A percentile compares a stretch with the other conserved stretches of the same genome.
phyloP scores from a whole-genome alignment of 1,140 invertebrate species.

The Drepana arcuata region DNA sequence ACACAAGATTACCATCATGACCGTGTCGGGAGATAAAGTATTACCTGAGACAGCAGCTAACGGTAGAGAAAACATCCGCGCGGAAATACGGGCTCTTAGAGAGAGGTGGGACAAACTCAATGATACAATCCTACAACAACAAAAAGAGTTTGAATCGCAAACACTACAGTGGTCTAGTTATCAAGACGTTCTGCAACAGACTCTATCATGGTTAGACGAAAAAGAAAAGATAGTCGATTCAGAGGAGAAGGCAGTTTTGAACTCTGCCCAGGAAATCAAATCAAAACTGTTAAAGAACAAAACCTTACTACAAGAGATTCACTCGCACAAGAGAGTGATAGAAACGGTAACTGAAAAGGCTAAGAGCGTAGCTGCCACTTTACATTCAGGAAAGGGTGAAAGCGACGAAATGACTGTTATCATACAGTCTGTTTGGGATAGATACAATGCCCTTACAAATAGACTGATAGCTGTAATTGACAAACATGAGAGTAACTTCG shows the following conservation, averaged over 20 bases:
- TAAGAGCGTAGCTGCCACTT: conserved; percentile 72
- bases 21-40: conserved; percentile 86
- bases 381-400: conserved; percentile 75
- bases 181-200: conserved; percentile 88
- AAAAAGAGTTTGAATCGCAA: conserved; percentile 88
- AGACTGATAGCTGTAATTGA: conserved; percentile 52
- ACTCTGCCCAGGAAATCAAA: conserved; percentile 86
- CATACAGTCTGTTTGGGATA: conserved; percentile 78
- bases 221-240: conserved; percentile 86
- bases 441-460: conserved; percentile 82
- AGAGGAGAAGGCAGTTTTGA: conserved; percentile 76
- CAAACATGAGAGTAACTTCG: conserved; percentile 81
- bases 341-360: conserved; percentile 93
- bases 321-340: conserved; percentile 90
- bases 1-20: conserved; percentile 81
- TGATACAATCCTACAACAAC: conserved; percentile 84
- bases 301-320: conserved; percentile 89
- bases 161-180: conserved; percentile 88
- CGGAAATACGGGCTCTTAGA: conserved; percentile 82
- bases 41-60: conserved; percentile 91
- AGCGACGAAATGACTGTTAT: conserved; percentile 77
- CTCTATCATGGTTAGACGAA: conserved; percentile 87
- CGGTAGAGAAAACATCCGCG: conserved; percentile 89
- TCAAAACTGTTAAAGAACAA: conserved; percentile 91
- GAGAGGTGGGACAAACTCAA: conserved; percentile 90